These are phyloP conservation scores for Anagyrus pseudococci DNA, from an alignment of 2,888 invertebrate species.

Conservation along the genomic window DNA sequence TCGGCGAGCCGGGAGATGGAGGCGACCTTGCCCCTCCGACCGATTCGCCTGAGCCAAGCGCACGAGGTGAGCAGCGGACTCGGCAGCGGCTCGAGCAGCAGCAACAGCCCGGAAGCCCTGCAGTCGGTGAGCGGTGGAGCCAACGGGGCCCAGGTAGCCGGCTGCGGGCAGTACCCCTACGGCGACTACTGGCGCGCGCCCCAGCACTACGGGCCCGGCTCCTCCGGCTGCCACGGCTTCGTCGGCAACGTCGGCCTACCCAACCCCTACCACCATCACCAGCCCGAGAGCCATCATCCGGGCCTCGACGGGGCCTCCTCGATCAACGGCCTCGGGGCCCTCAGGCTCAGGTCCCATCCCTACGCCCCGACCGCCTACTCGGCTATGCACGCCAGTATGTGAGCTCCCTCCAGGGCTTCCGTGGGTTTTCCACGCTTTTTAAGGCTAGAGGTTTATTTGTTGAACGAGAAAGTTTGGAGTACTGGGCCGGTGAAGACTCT, in stretches of 20 bases:
- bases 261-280: constrained; percentile 43
- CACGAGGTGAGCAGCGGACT: constrained; percentile 44
- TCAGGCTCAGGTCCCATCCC: constrained; percentile 56
- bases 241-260: constrained; percentile 46
- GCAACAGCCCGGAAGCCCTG: constrained; percentile 26
- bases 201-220: constrained; percentile 55
- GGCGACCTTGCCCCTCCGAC: constrained; percentile 53
- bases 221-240: too few species aligned
- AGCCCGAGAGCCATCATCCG: constrained; percentile 49
- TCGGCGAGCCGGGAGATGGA: constrained; percentile 53
- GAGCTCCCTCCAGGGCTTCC: constrained; percentile 37
- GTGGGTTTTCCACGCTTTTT: background rate
- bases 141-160: constrained; percentile 26
- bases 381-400: constrained; percentile 60
- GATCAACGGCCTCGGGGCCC: constrained; percentile 52
- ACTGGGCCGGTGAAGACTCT: too few species aligned
- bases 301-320: constrained; percentile 48
- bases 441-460: too few species aligned
- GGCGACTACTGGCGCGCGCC: constrained; percentile 57
- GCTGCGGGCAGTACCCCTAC: constrained; percentile 52
- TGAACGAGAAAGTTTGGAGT: too few species aligned
- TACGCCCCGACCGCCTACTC: constrained; percentile 51
- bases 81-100: constrained; percentile 14
- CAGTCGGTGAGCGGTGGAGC: constrained; percentile 30
- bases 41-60: constrained; percentile 52